phyloP scores from a whole-genome alignment of 23 tunicate genomes.

The Botrylloides violaceus region DNA sequence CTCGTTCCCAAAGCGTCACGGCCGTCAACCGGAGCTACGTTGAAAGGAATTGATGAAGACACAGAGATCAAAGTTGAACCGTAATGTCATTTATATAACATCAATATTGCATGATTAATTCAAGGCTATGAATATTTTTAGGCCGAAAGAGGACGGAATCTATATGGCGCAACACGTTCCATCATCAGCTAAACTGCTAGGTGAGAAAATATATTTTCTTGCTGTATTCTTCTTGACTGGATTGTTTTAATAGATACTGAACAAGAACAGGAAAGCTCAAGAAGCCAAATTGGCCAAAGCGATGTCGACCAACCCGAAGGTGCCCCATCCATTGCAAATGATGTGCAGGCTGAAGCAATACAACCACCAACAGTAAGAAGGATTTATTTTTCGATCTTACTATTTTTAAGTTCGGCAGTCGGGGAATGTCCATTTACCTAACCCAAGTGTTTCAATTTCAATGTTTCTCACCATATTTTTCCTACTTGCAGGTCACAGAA shows the following conservation, averaged over 20 bases:
- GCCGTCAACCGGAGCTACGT: slow-evolving; percentile 32
- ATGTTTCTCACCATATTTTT: no score
- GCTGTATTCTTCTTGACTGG: neutral
- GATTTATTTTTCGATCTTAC: neutral
- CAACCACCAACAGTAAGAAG: neutral
- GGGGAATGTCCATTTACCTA: neutral
- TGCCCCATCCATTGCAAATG: neutral
- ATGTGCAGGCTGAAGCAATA: neutral
- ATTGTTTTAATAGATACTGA: neutral
- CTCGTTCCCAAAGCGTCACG: slow-evolving; percentile 24
- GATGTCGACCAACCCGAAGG: neutral
- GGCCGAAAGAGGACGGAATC: slow-evolving; percentile 25
- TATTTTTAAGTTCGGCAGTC: neutral
- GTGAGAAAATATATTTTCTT: neutral
- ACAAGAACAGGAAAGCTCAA: slow-evolving; percentile 4
- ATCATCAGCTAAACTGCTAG: no score
- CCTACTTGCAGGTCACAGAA: neutral
- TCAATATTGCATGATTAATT: neutral
- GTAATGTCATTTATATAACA: neutral
- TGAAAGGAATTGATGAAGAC: slow-evolving; percentile 27
- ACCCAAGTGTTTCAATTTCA: neutral
- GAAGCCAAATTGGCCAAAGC: neutral
- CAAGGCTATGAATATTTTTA: no score
- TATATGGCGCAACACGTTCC: slow-evolving; percentile 17
- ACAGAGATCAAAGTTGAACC: slow-evolving; percentile 3